A percentile compares a stretch with the other conserved stretches of the same genome.
Evolutionary conservation across 2,888 invertebrate genomes (phyloP).

Genomic region (Lapara coniferarum): DNA sequence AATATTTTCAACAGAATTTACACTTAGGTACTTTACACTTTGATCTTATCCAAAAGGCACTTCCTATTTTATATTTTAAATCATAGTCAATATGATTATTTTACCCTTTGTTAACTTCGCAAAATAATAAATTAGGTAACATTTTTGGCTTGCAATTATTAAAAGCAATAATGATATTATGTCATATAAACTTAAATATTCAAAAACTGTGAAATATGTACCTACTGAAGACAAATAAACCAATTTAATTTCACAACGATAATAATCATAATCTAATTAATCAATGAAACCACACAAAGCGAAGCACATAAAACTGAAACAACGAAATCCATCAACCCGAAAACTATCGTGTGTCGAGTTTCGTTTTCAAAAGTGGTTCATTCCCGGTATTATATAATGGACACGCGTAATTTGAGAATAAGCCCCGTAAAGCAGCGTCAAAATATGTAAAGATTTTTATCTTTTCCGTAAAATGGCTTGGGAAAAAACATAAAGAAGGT

Average conservation of each 20-base stretch:
- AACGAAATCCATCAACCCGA: conserved; percentile 14
- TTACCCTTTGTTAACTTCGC: no score
- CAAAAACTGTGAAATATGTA: not conserved
- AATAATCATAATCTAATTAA: conserved; percentile 5
- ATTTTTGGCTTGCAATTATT: no score
- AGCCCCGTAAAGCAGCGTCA: conserved; percentile 80
- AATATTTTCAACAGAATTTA: no score
- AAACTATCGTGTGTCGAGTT: conserved; percentile 35
- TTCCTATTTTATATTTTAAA: no score
- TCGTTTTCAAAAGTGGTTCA: conserved; percentile 61
- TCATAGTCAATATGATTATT: no score
- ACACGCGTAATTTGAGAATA: conserved; percentile 81
- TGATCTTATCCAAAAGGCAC: no score
- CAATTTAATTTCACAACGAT: not conserved
- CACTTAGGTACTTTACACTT: no score
- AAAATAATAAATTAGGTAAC: no score
- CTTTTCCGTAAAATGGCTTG: conserved; percentile 84
- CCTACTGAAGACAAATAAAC: not conserved
- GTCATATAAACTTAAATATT: no score
- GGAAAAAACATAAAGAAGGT: conserved; percentile 85
- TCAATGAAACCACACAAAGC: conserved; percentile 10
- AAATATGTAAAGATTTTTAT: conserved; percentile 84
- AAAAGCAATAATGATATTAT: no score
- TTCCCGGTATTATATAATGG: conserved; percentile 79
- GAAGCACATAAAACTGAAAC: conserved; percentile 4